Evolutionary conservation across 2,113 vertebrate species (phyloP).

Genomic region (Sialia sialis): DNA sequence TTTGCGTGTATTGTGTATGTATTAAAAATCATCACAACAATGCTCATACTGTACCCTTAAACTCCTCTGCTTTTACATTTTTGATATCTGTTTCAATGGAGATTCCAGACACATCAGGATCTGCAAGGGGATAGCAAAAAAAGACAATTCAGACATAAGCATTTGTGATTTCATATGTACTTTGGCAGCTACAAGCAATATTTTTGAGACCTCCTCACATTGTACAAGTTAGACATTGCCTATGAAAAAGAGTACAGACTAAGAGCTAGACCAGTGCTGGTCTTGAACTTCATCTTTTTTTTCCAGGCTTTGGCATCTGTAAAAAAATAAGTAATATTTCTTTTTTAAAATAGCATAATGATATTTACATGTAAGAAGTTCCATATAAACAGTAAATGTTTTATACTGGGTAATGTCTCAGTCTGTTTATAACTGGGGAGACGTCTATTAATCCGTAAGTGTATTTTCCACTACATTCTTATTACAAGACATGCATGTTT

Average conservation of each 20-base stretch:
- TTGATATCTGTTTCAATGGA: slow-evolving; percentile 62
- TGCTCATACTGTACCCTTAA: slow-evolving; percentile 70
- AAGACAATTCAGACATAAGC: not conserved
- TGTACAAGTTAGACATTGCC: not conserved
- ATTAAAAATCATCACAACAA: not conserved
- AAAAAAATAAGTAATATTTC: not conserved
- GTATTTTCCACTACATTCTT: not conserved
- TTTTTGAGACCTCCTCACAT: not conserved
- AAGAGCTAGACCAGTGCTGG: not conserved
- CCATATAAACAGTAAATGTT: not conserved
- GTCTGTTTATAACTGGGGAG: not conserved
- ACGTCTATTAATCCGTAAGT: not conserved
- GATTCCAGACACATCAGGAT: slow-evolving; percentile 63
- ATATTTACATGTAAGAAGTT: not conserved
- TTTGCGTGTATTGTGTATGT: not conserved
- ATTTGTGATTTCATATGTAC: not conserved
- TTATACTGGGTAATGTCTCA: not conserved
- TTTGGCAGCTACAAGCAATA: not conserved
- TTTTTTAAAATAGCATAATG: not conserved
- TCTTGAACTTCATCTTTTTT: not conserved
- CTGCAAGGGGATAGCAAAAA: slow-evolving; percentile 64
- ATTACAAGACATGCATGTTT: not conserved
- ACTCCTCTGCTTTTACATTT: slow-evolving; percentile 72
- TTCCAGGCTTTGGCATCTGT: not conserved
- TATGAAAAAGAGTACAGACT: not conserved